A percentile compares a stretch with the other conserved stretches of the same genome.
Conservation (phyloP, 2,797 vertebrate species). For the Euthynnus affinis region DNA sequence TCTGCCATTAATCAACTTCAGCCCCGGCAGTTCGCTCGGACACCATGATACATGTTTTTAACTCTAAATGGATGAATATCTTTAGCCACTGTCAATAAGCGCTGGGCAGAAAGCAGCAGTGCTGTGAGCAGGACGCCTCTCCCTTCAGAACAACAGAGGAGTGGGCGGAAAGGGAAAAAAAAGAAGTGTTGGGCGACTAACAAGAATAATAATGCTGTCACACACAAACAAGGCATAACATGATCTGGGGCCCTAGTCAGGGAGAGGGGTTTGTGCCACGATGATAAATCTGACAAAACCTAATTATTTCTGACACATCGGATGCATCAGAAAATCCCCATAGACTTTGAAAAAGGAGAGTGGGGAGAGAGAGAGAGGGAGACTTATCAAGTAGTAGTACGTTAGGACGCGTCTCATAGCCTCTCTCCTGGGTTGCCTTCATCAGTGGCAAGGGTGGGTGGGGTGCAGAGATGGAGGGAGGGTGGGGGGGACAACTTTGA, state of each 20-base stretch:
- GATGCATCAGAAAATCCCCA: constrained; percentile 98
- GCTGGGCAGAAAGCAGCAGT: constrained; percentile 75
- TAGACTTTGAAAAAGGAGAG: constrained; percentile 84
- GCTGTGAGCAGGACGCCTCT: constrained; percentile 47
- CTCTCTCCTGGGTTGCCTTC: constrained; percentile 95
- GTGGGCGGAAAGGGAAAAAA: constrained; percentile 48
- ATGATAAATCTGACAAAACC: constrained; percentile 99
- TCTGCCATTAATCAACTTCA: constrained; percentile 99
- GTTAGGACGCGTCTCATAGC: constrained; percentile 94
- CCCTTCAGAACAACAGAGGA: constrained; percentile 73
- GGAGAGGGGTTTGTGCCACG: constrained; percentile 97
- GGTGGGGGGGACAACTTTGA: constrained; percentile 89
- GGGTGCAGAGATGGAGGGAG: background rate
- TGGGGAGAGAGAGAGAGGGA: constrained; percentile 76
- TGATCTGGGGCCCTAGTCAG: constrained; percentile 94
- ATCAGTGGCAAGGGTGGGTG: constrained; percentile 85
- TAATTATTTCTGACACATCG: constrained; percentile 99
- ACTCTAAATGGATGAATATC: constrained; percentile 99
- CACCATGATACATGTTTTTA: constrained; percentile 99
- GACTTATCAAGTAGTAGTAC: constrained; percentile 93
- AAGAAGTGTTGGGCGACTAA: constrained; percentile 92
- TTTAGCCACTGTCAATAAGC: constrained; percentile 99
- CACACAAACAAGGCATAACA: constrained; percentile 99
- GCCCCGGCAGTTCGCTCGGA: constrained; percentile 97
- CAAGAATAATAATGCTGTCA: constrained; percentile 99